A percentile compares a stretch with the other conserved stretches of the same genome.
Evolutionary conservation across 2,888 invertebrate genomes (phyloP).

Genomic region (Yponomeuta sedellus): DNA sequence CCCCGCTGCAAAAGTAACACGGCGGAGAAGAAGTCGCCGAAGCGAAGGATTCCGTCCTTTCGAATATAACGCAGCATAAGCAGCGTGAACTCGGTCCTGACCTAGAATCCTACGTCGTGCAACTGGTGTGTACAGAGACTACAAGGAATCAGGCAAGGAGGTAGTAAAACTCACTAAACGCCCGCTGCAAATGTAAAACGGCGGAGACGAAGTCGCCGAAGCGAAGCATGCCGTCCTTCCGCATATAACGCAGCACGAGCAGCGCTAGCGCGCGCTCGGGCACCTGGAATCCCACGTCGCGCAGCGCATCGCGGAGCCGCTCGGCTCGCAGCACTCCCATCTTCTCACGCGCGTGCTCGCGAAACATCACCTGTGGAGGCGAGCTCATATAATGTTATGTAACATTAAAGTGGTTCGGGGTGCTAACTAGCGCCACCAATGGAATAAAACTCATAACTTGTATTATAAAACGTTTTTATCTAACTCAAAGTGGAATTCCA

Average conservation of each 20-base stretch:
- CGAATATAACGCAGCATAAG: no score
- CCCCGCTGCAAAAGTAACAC: no score
- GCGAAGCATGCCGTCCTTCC: slow-evolving; percentile 93
- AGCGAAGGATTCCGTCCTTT: slow-evolving; percentile 86
- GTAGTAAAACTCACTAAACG: slow-evolving; percentile 52
- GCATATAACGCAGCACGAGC: slow-evolving; percentile 90
- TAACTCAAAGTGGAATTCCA: no score
- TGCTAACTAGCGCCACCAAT: no score
- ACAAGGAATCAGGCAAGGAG: no score
- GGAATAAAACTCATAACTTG: no score
- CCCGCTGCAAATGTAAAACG: slow-evolving; percentile 90
- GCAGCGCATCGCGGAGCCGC: slow-evolving; percentile 86
- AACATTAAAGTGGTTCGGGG: no score
- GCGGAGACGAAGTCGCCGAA: slow-evolving; percentile 95
- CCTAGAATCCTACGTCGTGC: no score
- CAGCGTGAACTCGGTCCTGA: slow-evolving; percentile 32
- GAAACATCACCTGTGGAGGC: slow-evolving; percentile 76
- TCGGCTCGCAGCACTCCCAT: slow-evolving; percentile 93
- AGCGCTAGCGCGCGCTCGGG: slow-evolving; percentile 90
- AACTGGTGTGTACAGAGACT: no score
- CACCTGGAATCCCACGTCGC: slow-evolving; percentile 91
- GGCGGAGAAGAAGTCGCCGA: slow-evolving; percentile 67
- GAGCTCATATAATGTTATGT: not conserved
- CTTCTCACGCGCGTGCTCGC: slow-evolving; percentile 92
- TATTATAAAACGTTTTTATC: no score